Evolutionary conservation across 2,113 vertebrate genomes (phyloP).

Genomic region (Catagonus wagneri): DNA sequence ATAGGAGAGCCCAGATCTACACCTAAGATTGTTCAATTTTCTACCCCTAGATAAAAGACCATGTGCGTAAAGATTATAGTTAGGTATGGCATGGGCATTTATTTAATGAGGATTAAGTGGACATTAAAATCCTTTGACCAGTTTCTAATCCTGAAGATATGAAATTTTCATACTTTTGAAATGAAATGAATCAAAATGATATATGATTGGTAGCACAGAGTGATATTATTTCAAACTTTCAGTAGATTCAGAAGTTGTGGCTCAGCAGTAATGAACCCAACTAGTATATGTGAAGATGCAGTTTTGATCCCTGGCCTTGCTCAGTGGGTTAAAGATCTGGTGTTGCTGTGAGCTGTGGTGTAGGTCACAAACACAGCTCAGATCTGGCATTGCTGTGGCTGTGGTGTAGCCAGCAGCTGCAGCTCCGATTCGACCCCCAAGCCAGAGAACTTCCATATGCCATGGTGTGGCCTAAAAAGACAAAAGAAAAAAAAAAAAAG

Average conservation of each 20-base stretch:
- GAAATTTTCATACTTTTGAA: background rate
- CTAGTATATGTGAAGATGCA: no score
- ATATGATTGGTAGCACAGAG: background rate
- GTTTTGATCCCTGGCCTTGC: no score
- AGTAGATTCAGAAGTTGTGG: background rate
- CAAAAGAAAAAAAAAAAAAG: no score
- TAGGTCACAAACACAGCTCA: no score
- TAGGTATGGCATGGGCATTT: background rate
- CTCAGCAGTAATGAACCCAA: no score
- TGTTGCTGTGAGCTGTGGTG: no score
- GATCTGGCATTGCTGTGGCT: no score
- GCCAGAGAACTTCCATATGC: no score
- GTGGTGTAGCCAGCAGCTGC: no score
- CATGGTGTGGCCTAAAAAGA: no score
- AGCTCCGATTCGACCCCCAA: no score
- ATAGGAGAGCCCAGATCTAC: background rate
- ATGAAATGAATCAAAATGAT: background rate
- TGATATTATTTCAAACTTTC: background rate
- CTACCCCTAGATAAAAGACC: background rate
- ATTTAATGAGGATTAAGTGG: background rate
- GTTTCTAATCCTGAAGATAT: constrained; percentile 6
- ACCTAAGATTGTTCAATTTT: background rate
- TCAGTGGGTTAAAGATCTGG: no score
- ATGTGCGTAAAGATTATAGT: background rate
- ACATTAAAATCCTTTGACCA: background rate